Base-by-base conservation (phyloP, 2,888 invertebrate species). In the Apodemia duryi region DNA sequence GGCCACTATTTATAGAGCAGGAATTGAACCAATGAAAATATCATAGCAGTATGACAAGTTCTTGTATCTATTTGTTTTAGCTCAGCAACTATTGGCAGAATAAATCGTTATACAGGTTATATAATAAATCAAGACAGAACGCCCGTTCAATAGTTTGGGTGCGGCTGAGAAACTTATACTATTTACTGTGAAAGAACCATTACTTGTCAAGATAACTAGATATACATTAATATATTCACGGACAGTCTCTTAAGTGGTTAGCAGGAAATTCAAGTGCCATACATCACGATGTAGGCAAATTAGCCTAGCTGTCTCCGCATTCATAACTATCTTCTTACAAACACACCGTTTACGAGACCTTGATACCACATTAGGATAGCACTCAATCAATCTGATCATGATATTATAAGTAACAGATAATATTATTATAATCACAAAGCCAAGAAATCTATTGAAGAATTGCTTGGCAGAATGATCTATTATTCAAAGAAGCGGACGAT, bases 131-230 rank as follows among this genome's bases (percentile, higher is more conserved):
- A 67, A 52, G 13, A 49, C 61, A 61, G 61, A 65, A 65, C 61
- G 51, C 52, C 21, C 13, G 35, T 57, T 57, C 35, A 60, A 60
- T 60, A 51, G 51, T 52, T 61, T 63, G 63, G 75, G 74, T 73
- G 80, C 69, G 82, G 70, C 80, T 83, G 83, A 71, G 84, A 84
- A 83, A 77, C 77, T 72, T 73, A 74, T 76, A 79, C 81, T 81
- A 81, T 57, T 32, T 32, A 60, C 57, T n/a, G 6, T 32, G 54
- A 57, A 57, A 60, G 32, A 77, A 71, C 75, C 74, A 70, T 74
- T 77, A 79, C 77, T 75, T 65, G 49, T 49, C 6, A 7, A 21
- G 49, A 51, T 51, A 51, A n/a, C 21, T 51, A 21, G 49, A 51
- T 21, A 51, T n/a, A 49, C 13, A 49, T n/a, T 6, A 5, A 49